phyloP scores from a whole-genome alignment of 2,113 vertebrate species.

The Nannobrachium achirus region DNA sequence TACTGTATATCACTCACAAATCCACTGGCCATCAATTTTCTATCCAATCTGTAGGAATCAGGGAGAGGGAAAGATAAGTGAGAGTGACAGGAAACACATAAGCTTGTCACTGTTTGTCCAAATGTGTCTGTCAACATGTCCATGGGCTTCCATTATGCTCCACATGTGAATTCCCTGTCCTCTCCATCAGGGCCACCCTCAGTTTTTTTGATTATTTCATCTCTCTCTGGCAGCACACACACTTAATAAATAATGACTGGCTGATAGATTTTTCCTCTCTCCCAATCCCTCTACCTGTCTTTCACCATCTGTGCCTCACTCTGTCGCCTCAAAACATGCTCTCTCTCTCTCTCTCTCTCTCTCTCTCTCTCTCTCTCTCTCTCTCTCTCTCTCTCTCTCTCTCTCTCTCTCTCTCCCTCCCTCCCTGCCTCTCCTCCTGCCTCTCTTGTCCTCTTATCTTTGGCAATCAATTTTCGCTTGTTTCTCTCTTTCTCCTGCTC shows the following conservation, averaged over 20 bases:
- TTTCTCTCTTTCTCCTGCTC: not conserved
- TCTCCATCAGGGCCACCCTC: slow-evolving; percentile 48
- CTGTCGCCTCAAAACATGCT: slow-evolving; percentile 39
- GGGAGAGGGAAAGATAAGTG: not conserved
- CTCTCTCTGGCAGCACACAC: slow-evolving; percentile 67
- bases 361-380: not conserved
- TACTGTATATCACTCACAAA: not conserved
- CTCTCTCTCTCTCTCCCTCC: slow-evolving; percentile 18
- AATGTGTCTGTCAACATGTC: slow-evolving; percentile 57
- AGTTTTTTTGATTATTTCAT: slow-evolving; percentile 75
- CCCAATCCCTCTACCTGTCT: slow-evolving; percentile 38
- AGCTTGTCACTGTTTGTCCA: slow-evolving; percentile 39
- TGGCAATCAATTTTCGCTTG: not conserved
- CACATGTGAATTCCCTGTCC: slow-evolving; percentile 59
- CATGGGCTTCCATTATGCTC: slow-evolving; percentile 65
- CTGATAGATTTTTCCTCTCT: slow-evolving; percentile 73
- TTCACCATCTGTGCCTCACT: slow-evolving; percentile 50
- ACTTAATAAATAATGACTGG: slow-evolving; percentile 80
- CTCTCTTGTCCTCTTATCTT: not conserved
- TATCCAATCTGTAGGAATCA: slow-evolving; percentile 33
- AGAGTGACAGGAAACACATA: not conserved
- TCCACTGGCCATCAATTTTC: not conserved
- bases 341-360: slow-evolving; percentile 22
- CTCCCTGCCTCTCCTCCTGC: slow-evolving; percentile 35
- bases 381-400: slow-evolving; percentile 5